Percentiles rank a stretch among this genome's conserved stretches.
Conservation (phyloP, 2,888 invertebrate species). For the Cenopis cana region DNA sequence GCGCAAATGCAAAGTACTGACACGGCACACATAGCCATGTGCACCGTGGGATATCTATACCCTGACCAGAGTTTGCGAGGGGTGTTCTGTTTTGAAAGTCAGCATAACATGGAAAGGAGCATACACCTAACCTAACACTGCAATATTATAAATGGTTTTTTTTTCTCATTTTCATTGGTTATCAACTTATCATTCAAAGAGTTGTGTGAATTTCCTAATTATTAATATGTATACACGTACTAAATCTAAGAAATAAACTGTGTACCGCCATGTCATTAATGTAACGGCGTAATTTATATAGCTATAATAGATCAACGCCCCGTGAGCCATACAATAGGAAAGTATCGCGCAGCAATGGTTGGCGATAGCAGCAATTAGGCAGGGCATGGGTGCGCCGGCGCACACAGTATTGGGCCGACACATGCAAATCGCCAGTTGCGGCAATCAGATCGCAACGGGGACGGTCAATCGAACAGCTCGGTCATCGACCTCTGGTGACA, state of each 20-base stretch:
- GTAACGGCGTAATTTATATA: constrained; percentile 24
- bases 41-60: too few relatives aligned
- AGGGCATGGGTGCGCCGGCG: constrained; percentile 71
- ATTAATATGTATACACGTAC: neutral
- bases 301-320: neutral
- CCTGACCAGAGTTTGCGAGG: too few relatives aligned
- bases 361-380: constrained; percentile 67
- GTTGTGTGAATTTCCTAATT: neutral
- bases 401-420: constrained; percentile 62
- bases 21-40: too few relatives aligned
- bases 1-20: too few relatives aligned
- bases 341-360: constrained; percentile 52
- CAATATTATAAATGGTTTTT: too few relatives aligned
- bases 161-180: too few relatives aligned
- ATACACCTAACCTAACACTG: too few relatives aligned
- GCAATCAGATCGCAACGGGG: constrained; percentile 82
- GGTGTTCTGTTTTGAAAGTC: too few relatives aligned
- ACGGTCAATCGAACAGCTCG: constrained; percentile 76
- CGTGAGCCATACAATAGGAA: constrained; percentile 44
- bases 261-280: neutral
- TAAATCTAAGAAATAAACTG: constrained; percentile 9
- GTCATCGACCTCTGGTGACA: constrained; percentile 71
- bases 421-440: constrained; percentile 79
- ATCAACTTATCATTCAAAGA: too few relatives aligned
- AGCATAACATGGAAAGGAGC: too few relatives aligned